These are phyloP conservation scores for Bambusicola thoracicus DNA, from an alignment of 2,113 vertebrate genomes.

Conservation along the genomic window DNA sequence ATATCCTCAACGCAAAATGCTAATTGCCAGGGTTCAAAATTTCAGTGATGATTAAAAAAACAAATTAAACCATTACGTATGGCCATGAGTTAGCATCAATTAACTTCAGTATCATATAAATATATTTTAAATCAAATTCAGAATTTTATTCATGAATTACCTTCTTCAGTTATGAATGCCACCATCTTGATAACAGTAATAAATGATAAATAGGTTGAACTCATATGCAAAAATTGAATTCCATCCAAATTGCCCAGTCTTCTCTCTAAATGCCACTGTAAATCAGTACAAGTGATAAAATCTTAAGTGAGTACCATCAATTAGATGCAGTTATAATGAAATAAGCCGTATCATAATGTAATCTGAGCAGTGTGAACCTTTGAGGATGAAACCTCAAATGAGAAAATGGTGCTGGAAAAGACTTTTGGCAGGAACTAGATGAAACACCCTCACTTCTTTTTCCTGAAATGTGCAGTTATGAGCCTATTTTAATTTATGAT, in stretches of 20 bases:
- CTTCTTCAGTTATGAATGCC: background rate
- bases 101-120: background rate
- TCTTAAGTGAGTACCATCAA: slow-evolving; percentile 66
- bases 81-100: background rate
- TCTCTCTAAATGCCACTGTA: slow-evolving; percentile 40
- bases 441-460: background rate
- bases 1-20: background rate
- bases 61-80: background rate
- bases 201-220: slow-evolving; percentile 64
- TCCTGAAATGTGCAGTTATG: background rate
- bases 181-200: slow-evolving; percentile 49
- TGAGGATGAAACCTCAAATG: background rate
- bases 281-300: slow-evolving; percentile 61
- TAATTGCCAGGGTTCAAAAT: background rate
- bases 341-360: background rate
- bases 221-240: slow-evolving; percentile 61
- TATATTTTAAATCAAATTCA: background rate
- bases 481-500: background rate
- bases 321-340: slow-evolving; percentile 64
- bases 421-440: background rate
- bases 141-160: background rate
- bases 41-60: background rate
- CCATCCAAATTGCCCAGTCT: slow-evolving; percentile 55
- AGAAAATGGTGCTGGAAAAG: background rate
- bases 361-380: background rate